Evolutionary conservation across 2,888 invertebrate genomes (phyloP), one percentile per base, ranked within the genome.

Genomic region (Phortica magna): DNA sequence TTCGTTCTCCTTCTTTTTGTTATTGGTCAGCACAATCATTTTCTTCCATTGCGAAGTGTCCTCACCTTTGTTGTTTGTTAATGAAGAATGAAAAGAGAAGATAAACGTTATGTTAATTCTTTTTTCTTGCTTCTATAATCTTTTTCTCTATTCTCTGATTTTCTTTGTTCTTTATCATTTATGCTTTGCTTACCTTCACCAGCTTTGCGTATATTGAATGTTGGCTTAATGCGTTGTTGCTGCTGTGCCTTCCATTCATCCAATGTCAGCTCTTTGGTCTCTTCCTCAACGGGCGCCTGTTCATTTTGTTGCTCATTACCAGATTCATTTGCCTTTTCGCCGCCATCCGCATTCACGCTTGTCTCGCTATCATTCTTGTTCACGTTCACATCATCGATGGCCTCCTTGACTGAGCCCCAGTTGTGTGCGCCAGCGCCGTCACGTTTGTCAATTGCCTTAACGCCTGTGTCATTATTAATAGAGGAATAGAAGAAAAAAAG

Each of bases 391-490:
- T 92, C 92, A 94, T 96, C 97, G 86, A 98, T 95, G 86, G 97
- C 96, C 92, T 98, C 98, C 93, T 96, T 97, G 88, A 97, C 94
- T 80, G 96, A 97, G 88, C 98, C 98, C 98, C 98, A 98, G 93
- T 98, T 99, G 93, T 98, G 97, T 86, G 98, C 96, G 81, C 98
- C 98, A 92, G 95, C 96, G 89, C 98, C 98, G 89, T 98, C 98
- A 84, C 97, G 96, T 93, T 98, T 98, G 92, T 98, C 98, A 87
- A 97, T 94, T 82, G 98, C 95, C 93, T 98, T 98, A 82, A 98
- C 96, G 89, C 90, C 91, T 90, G 73, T 57, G 41, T n/a, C 41
- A 17, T 43, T 17, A n/a, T 65, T 39, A 0, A 61, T 17, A 19
- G 10, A 17, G 6, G 4, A 61, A 22, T 10, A 61, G 31, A 22